Evolutionary conservation across 2,888 invertebrate species (phyloP), one percentile per base, ranked within the genome.

Genomic region (Epirrita christyi): DNA sequence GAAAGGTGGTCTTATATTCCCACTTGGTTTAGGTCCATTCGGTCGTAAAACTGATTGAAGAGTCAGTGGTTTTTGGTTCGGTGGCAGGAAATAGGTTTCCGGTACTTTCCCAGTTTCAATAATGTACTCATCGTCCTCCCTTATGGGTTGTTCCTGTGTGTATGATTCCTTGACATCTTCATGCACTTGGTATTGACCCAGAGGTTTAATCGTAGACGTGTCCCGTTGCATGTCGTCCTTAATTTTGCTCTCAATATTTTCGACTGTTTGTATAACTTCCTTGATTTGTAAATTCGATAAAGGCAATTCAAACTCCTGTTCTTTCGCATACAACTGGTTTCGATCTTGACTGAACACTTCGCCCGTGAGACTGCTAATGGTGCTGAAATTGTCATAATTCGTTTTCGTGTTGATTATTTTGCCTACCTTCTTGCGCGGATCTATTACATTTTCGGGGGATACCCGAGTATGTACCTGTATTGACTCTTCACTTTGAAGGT

Each of bases 401-500:
- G 77, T 75, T 83, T 90, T 88, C 85, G 83, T 85, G 78, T 91
- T 87, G 83, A 86, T 88, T 76, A 88, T 86, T 83, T 90, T 90
- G 67, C 87, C 82, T 45, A 85, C 60, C 71, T 88, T 89, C 74
- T 75, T 84, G 71, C 84, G 84, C 37, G 83, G 81, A 77, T 88
- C 85, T 80, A 88, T 72, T 75, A 93, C 92, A 84, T 93, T 93
- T 81, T 93, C 93, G 62, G 94, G 94, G 76, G 93, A 92, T 76
- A 94, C 87, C 75, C 94, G 92, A 62, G 93, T 94, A 75, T 93
- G 93, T 80, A 95, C 94, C 81, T 93, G 93, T 73, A 95, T 93
- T 48, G 96, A 96, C 69, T 93, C 93, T 74, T 92, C 89, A 51
- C 82, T 82, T 13, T 75, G 76, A 52, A 88, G 78, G 63, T 89